These are phyloP conservation scores for Zophobas atratus DNA, from an alignment of 1,140 invertebrate genomes.

Conservation along the genomic window DNA sequence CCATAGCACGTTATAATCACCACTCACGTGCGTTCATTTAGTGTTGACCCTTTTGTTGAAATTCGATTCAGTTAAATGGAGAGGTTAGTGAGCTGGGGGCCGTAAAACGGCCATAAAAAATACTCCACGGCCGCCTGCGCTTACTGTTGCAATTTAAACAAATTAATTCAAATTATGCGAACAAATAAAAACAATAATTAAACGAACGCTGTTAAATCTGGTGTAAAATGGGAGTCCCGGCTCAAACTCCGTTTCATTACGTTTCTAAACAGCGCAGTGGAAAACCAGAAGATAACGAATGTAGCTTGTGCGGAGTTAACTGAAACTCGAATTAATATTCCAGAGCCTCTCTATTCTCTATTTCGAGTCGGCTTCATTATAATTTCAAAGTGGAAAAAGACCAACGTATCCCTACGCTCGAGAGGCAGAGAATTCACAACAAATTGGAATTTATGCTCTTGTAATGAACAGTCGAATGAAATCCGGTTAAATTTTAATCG, in stretches of 20 bases:
- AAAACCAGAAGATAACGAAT: constrained; percentile 41
- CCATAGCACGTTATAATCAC: too few relatives aligned
- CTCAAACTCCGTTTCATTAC: constrained; percentile 33
- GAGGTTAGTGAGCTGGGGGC: too few relatives aligned
- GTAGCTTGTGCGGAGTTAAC: constrained; percentile 38
- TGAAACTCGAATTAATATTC: constrained; percentile 42
- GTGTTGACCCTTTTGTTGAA: too few relatives aligned
- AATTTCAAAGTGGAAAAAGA: constrained; percentile 42
- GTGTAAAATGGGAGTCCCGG: constrained; percentile 24
- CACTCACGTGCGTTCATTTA: too few relatives aligned
- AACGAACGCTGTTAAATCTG: constrained; percentile 31
- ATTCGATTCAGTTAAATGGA: too few relatives aligned
- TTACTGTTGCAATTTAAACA: background rate
- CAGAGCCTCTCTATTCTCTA: constrained; percentile 35
- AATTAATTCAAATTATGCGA: constrained; percentile 17
- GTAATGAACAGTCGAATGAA: constrained; percentile 17
- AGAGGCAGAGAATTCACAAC: constrained; percentile 17
- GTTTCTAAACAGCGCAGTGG: constrained; percentile 36
- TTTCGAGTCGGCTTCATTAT: constrained; percentile 38
- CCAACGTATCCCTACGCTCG: constrained; percentile 1
- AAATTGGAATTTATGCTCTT: constrained; percentile 33
- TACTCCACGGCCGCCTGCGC: too few relatives aligned
- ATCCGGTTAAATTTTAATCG: constrained; percentile 34
- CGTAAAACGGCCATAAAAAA: too few relatives aligned
- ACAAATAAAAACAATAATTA: constrained; percentile 39